phyloP scores from a whole-genome alignment of 2,113 vertebrate species.

The Riparia riparia region DNA sequence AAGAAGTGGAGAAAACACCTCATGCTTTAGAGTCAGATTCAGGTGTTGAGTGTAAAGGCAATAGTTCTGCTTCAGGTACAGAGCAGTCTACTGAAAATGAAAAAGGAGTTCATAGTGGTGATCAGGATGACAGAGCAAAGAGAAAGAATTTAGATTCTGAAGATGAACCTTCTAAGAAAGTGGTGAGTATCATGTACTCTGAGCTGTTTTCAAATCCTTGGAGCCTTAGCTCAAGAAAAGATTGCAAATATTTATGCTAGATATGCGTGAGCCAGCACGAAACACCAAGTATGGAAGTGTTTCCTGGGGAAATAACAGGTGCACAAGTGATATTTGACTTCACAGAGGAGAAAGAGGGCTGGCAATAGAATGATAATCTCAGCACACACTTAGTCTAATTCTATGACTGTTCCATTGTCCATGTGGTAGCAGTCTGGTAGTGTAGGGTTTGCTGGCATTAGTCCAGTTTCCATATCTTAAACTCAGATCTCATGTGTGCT shows the following conservation, averaged over 20 bases:
- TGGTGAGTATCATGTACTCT: conserved; percentile 53
- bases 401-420: rapidly evolving
- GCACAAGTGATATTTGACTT: neutral
- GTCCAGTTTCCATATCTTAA: rapidly evolving
- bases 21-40: conserved; percentile 12
- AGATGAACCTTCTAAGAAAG: conserved; percentile 46
- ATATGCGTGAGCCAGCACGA: neutral
- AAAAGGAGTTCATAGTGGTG: neutral
- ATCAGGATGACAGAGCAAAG: neutral
- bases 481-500: neutral
- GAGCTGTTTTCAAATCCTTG: neutral
- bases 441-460: neutral
- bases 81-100: neutral
- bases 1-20: conserved; percentile 36
- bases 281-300: neutral
- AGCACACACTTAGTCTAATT: neutral
- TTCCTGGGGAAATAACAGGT: neutral
- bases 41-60: neutral
- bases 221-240: neutral
- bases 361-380: neutral
- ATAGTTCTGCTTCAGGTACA: conserved; percentile 9
- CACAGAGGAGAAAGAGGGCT: neutral
- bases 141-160: conserved; percentile 44
- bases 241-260: neutral
- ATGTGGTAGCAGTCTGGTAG: neutral